Percentiles rank a stretch among this genome's conserved stretches.
Evolutionary conservation across 2,113 vertebrate species (phyloP).

Genomic region (Epinephelus fuscoguttatus): DNA sequence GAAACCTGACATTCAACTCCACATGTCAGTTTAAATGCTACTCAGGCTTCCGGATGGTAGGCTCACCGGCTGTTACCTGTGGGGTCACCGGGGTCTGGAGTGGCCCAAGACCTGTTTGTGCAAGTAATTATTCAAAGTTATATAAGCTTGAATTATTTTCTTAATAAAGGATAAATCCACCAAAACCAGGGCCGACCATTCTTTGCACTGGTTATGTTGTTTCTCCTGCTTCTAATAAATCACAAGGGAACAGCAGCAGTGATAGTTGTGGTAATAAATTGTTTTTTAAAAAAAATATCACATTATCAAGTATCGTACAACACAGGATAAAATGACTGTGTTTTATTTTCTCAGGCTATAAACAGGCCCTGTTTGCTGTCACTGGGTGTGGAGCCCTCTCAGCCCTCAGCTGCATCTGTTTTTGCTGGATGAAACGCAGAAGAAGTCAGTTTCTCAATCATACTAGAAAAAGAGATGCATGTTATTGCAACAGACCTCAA

Average conservation of each 20-base stretch:
- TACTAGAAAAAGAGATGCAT: neutral
- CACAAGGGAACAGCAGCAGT: neutral
- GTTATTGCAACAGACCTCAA: conserved; percentile 14
- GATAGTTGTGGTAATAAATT: neutral
- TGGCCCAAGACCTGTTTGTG: conserved; percentile 65
- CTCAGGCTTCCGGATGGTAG: conserved; percentile 57
- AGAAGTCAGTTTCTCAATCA: conserved; percentile 70
- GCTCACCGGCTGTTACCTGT: conserved; percentile 50
- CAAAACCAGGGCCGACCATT: neutral
- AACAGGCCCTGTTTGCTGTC: conserved; percentile 65
- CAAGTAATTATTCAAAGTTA: conserved; percentile 56
- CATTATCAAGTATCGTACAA: neutral
- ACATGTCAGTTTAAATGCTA: conserved; percentile 71
- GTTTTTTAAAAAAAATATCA: neutral
- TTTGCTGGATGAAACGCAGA: conserved; percentile 66
- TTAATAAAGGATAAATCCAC: neutral
- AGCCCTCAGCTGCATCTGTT: conserved; percentile 58
- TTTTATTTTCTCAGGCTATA: conserved; percentile 64
- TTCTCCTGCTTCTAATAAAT: neutral
- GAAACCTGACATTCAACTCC: conserved; percentile 56
- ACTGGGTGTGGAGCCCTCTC: conserved; percentile 51
- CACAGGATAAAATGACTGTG: neutral
- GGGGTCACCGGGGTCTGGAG: conserved; percentile 62
- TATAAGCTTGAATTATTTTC: neutral
- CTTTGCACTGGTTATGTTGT: neutral